Percentiles rank a stretch among this genome's conserved stretches.
phyloP scores from a whole-genome alignment of 2,113 vertebrate genomes.

The Podocnemis expansa region DNA sequence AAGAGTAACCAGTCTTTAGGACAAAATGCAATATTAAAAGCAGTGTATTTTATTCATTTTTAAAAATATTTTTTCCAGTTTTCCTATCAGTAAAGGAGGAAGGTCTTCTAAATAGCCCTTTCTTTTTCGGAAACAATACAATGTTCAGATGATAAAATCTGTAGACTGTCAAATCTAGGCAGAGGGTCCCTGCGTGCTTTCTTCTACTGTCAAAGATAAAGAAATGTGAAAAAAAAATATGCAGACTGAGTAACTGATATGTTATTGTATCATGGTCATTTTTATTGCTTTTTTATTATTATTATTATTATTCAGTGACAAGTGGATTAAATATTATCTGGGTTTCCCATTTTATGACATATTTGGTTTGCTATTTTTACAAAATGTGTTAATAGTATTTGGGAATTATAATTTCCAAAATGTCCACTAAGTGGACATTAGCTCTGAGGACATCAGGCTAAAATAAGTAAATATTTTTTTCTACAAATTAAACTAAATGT shows the following conservation, averaged over 20 bases:
- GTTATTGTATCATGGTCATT: neutral
- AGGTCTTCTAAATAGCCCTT: neutral
- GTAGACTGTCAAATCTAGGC: neutral
- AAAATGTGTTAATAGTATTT: neutral
- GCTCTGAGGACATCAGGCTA: neutral
- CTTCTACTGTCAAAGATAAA: neutral
- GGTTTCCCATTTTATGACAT: neutral
- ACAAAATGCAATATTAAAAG: conserved; percentile 27
- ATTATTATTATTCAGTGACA: neutral
- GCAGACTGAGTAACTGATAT: neutral
- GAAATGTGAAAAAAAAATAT: neutral
- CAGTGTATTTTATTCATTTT: neutral
- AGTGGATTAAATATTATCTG: neutral
- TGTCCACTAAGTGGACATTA: neutral
- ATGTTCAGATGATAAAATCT: neutral
- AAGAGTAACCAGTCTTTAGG: neutral
- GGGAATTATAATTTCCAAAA: neutral
- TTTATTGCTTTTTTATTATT: neutral
- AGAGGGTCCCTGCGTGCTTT: conserved; percentile 6
- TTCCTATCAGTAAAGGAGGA: neutral
- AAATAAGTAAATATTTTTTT: neutral
- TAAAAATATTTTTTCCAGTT: neutral
- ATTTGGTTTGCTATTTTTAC: neutral
- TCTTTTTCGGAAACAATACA: neutral
- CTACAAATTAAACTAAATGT: neutral